These are phyloP conservation scores for Protonibea diacanthus DNA, from an alignment of 2,797 vertebrate genomes.

Conservation along the genomic window DNA sequence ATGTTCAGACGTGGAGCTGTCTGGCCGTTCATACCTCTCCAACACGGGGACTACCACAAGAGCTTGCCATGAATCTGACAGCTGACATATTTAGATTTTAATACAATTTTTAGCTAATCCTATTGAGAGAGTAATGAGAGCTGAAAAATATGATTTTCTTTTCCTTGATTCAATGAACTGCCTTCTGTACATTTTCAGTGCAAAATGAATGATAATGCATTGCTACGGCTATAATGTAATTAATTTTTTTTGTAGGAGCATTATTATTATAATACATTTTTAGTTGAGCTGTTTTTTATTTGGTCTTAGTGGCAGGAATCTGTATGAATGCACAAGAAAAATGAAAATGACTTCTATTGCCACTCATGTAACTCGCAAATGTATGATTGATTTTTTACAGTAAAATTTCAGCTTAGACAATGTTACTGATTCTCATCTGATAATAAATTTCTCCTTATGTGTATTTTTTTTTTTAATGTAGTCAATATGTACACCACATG, in stretches of 20 bases:
- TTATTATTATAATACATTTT: constrained; percentile 12
- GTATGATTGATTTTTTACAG: constrained; percentile 9
- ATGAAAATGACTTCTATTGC: not conserved
- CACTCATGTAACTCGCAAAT: not conserved
- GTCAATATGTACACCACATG: not conserved
- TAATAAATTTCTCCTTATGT: constrained; percentile 20
- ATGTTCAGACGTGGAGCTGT: not conserved
- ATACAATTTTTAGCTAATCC: not conserved
- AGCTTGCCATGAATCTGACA: constrained; percentile 12
- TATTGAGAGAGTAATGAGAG: not conserved
- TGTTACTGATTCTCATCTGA: not conserved
- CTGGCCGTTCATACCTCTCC: constrained; percentile 12
- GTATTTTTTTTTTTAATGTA: not conserved
- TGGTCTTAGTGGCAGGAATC: not conserved
- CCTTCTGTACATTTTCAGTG: constrained; percentile 26
- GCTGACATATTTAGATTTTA: constrained; percentile 26
- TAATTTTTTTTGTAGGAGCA: constrained; percentile 23
- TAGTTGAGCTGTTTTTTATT: constrained; percentile 6
- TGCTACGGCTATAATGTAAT: not conserved
- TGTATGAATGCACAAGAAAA: not conserved
- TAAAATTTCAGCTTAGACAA: constrained; percentile 9
- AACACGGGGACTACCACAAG: constrained; percentile 6
- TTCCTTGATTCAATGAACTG: constrained; percentile 16
- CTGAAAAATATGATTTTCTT: constrained; percentile 3
- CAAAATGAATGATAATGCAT: constrained; percentile 1